Evolutionary conservation across 1,140 invertebrate species (phyloP).

Genomic region (Asbolus verrucosus): DNA sequence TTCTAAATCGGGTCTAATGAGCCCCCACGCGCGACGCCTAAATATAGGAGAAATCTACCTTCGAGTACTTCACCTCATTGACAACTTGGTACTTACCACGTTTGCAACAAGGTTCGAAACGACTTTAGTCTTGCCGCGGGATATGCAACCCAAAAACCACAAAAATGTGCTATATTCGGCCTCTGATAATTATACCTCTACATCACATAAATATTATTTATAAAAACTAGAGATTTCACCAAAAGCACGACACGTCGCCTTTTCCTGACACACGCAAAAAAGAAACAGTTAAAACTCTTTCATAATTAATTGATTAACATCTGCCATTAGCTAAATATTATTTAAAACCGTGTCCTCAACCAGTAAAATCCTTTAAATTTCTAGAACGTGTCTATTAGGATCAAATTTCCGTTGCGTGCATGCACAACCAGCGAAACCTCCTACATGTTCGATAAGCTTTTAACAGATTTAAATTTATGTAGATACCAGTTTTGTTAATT

Average conservation of each 20-base stretch:
- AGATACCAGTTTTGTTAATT: conserved; percentile 11
- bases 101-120: too few species aligned
- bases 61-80: too few species aligned
- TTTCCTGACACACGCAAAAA: not conserved
- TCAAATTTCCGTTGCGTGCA: not conserved
- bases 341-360: not conserved
- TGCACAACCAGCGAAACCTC: not conserved
- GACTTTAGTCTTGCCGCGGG: too few species aligned
- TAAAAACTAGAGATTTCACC: not conserved
- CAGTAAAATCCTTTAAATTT: not conserved
- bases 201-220: not conserved
- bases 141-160: too few species aligned
- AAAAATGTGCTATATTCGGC: too few species aligned
- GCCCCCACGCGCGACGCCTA: too few species aligned
- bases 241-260: not conserved
- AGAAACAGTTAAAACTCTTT: not conserved
- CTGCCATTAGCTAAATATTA: not conserved
- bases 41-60: not conserved
- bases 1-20: too few species aligned
- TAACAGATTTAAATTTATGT: conserved; percentile 3
- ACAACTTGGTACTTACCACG: too few species aligned
- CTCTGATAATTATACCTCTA: not conserved
- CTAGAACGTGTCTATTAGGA: conserved; percentile 4
- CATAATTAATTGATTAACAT: conserved; percentile 9
- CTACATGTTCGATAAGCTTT: not conserved